These are phyloP conservation scores for Nemotelus pantherinus DNA, from an alignment of 2,888 invertebrate genomes.

Conservation along the genomic window DNA sequence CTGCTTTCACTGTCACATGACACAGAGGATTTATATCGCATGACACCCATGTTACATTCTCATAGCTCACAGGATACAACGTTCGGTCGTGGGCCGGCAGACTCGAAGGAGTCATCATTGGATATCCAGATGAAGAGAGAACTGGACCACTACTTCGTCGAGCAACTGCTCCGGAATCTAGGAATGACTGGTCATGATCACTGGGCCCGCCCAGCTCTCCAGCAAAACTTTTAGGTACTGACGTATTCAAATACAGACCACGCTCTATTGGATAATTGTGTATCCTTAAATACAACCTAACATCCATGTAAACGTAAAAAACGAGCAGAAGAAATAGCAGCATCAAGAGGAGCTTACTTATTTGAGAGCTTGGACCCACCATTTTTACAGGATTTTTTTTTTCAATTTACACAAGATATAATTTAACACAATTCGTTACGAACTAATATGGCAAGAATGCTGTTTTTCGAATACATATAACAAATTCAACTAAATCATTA, in stretches of 20 bases:
- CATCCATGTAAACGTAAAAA: constrained; percentile 79
- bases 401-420: constrained; percentile 13
- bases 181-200: not conserved
- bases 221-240: not conserved
- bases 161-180: not conserved
- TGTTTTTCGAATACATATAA: constrained; percentile 17
- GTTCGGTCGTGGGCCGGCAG: not conserved
- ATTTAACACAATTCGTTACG: not conserved
- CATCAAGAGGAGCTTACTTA: constrained; percentile 74
- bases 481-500: not conserved
- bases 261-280: constrained; percentile 73
- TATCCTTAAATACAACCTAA: constrained; percentile 75
- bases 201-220: not conserved
- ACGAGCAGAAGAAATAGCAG: constrained; percentile 69
- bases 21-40: constrained; percentile 80
- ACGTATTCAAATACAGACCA: constrained; percentile 62
- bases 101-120: constrained; percentile 15
- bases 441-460: constrained; percentile 35
- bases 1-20: constrained; percentile 82
- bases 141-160: not conserved
- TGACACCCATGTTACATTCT: constrained; percentile 70
- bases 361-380: constrained; percentile 79
- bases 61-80: constrained; percentile 61
- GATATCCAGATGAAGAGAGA: not conserved
- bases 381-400: constrained; percentile 62